A percentile compares a stretch with the other conserved stretches of the same genome.
Conservation (phyloP, 2,797 vertebrate species). For the Cyclopterus lumpus region DNA sequence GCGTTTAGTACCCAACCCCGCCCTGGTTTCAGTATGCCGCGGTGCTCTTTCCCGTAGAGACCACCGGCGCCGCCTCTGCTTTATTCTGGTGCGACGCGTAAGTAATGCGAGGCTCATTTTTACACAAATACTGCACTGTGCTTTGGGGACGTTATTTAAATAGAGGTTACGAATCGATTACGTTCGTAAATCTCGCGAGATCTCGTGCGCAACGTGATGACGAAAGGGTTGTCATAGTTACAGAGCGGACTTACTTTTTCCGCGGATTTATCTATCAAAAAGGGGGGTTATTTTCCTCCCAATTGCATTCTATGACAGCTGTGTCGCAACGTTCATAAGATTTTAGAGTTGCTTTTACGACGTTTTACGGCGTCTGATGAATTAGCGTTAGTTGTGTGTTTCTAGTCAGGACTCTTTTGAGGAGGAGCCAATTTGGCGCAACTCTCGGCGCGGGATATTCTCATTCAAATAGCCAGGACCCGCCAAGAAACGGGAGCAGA, state of each 20-base stretch:
- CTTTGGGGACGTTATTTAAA: too few relatives aligned
- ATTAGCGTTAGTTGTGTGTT: background rate
- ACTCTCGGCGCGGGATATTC: constrained; percentile 37
- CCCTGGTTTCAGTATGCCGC: background rate
- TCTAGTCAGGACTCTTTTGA: background rate
- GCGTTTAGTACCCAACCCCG: background rate
- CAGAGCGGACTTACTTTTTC: background rate
- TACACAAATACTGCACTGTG: background rate
- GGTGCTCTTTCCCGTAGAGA: background rate
- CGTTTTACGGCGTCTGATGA: too few relatives aligned
- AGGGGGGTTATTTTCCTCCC: rapidly evolving
- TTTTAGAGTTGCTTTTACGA: rapidly evolving
- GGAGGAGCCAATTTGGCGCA: constrained; percentile 36
- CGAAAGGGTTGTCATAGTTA: background rate
- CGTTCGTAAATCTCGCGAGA: constrained; percentile 32
- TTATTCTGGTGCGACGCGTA: background rate
- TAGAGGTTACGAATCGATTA: background rate
- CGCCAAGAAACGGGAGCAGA: constrained; percentile 15
- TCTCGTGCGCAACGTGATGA: rapidly evolving
- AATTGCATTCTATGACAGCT: background rate
- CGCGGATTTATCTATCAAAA: rapidly evolving
- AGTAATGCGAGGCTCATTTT: background rate
- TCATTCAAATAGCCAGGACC: background rate
- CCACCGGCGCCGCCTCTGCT: background rate
- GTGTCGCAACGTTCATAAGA: rapidly evolving